Evolutionary conservation across 2,113 vertebrate genomes (phyloP), one percentile per base, ranked within the genome.

Genomic region (Mugil cephalus): DNA sequence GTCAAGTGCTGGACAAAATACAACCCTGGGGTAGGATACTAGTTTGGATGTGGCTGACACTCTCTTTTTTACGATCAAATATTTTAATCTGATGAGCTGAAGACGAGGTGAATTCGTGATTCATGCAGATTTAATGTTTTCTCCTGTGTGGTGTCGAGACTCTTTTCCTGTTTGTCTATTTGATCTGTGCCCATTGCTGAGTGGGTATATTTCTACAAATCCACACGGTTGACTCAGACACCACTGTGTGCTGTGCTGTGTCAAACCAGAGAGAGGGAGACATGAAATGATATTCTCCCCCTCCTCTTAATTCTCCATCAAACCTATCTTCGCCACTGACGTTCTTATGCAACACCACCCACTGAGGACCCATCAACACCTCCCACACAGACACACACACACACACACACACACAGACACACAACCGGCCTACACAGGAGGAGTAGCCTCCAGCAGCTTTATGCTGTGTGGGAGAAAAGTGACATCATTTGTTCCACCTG

Each of bases 341-440:
- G 35, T 68, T 87, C 74, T 84, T 89, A 88, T 76, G 84, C 84
- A 92, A 89, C 42, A 39, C 84, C 86, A 78, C 90, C 88, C 90
- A 89, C 88, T 45, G 78, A 80, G 69, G 64, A 71, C 55, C 73
- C 70, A 74, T 81, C 78, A 83, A 63, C 77, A 78, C 81, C 74
- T 64, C 82, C 64, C 55, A 81, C 84, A 63, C 65, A 30, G 5
- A n/a, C n/a, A n/a, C n/a, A 58, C 42, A 67, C 51, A 69, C 18
- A 51, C 1, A 47, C 34, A 72, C 73, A 66, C 30, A 66, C 40
- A 75, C 38, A 56, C 12, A 58, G 75, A 66, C 62, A 84, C 66
- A 74, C 58, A 69, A 1, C 21, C 50, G 7, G 61, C 85, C 79
- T 55, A 86, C 84, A 83, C 86, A 74, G 21, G 62, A 36, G 56